Evolutionary conservation across 2,888 invertebrate genomes (phyloP), one percentile per base, ranked within the genome.

Genomic region (Oscheius sp.): DNA sequence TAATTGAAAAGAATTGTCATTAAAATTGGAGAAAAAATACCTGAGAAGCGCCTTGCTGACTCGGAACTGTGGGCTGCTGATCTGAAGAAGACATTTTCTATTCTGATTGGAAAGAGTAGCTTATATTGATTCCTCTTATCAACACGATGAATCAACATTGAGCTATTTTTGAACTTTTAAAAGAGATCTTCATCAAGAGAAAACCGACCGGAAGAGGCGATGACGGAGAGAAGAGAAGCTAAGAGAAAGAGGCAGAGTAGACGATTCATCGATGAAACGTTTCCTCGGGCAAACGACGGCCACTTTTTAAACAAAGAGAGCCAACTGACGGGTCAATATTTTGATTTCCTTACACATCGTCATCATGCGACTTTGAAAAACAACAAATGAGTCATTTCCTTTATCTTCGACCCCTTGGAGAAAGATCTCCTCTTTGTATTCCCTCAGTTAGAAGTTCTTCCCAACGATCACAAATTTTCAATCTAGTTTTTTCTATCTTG

Each of bases 101-200:
- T 20, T 10, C n/a, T 3, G 42, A n/a, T 6, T 20, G 42, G 42
- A 42, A 3, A 15, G 15, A 20, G 42, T 3, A 17, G 42, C 6
- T 42, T 42, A 42, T 42, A 42, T 42, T 42, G 42, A 42, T 42
- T 42, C n/a, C 42, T 42, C 42, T 42, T 42, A 42, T 42, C 42
- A 20, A 4, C n/a, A 15, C 15, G 4, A 20, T 4, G 42, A 42
- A 10, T 20, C 4, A 42, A 20, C 15, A 42, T 42, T 15, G 20
- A 20, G 15, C 42, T 17, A 8, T 15, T 15, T 37, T 15, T 37
- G 8, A 10, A 10, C 15, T 37, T 37, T 4, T 42, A 3, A 42
- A 10, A 42, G n/a, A 10, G 15, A 17, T 15, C 3, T 15, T 17
- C 15, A 42, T 3, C 4, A 10, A 10, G 42, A 42, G 15, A 15